Evolutionary conservation across 2,113 vertebrate genomes (phyloP), one percentile per base, ranked within the genome.

Genomic region (Caretta caretta): DNA sequence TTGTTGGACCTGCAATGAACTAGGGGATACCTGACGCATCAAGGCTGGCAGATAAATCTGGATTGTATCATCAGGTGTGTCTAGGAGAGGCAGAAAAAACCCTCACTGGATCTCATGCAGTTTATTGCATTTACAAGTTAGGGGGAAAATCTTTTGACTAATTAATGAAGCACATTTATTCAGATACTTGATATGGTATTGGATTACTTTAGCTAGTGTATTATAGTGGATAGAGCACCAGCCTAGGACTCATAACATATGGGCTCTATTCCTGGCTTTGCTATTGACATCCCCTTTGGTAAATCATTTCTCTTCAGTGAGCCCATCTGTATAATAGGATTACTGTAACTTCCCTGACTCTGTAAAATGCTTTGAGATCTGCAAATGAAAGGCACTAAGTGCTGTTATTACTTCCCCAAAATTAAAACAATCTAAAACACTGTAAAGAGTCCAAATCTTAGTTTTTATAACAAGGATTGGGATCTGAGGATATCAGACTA

Each of bases 381-480:
- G 83, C 88, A 92, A 90, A 84, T 93, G 84, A 85, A 94, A 95
- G 93, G n/a, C 92, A 95, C 83, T 96, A 97, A 96, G 84, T 85
- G 76, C 59, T 94, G 76, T 86, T 56, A 94, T 93, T 91, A 96
- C 80, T 79, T 90, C 84, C 83, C 59, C 94, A 94, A 96, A 97
- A 97, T 97, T 96, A 95, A 96, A 92, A 86, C 79, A 85, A 29
- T 89, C 90, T 89, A 96, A 97, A 94, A 86, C 65, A 81, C n/a
- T 89, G 91, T 87, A 96, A 96, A 96, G 12, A 94, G 97, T 97
- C 95, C 95, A 92, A 96, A 93, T 96, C 93, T 94, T 96, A 96
- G 88, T 94, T 96, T 96, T 87, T 89, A 82, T 86, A 91, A 91
- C 92, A 69, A 95, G 69, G 89, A 95, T 85, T 89, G 87, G 92